Evolutionary conservation across 2,888 invertebrate genomes (phyloP).

Genomic region (Tetragnatha montana): DNA sequence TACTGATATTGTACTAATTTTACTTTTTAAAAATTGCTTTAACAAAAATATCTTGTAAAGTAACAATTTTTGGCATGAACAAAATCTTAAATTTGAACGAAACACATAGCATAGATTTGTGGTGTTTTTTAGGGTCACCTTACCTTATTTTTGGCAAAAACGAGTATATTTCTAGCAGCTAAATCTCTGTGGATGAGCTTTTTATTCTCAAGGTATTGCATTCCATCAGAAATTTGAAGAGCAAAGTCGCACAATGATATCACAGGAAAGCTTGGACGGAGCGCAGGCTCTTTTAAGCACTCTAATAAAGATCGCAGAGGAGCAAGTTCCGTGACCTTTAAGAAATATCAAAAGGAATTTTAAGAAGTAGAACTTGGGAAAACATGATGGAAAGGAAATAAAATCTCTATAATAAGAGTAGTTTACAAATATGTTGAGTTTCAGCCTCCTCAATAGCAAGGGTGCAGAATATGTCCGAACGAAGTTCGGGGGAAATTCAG

Average conservation of each 20-base stretch:
- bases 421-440: too few species aligned
- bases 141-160: slow-evolving; percentile 94
- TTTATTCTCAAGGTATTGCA: slow-evolving; percentile 97
- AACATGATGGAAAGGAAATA: background rate
- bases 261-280: slow-evolving; percentile 93
- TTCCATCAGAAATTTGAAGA: slow-evolving; percentile 96
- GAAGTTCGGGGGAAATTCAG: too few species aligned
- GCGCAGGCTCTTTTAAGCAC: slow-evolving; percentile 93
- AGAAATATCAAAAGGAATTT: background rate
- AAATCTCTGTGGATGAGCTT: slow-evolving; percentile 97
- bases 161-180: slow-evolving; percentile 97
- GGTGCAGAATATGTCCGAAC: too few species aligned
- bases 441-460: too few species aligned
- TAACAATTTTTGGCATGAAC: too few species aligned
- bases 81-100: too few species aligned
- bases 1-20: too few species aligned
- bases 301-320: slow-evolving; percentile 95
- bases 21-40: too few species aligned
- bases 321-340: slow-evolving; percentile 93
- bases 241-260: slow-evolving; percentile 95
- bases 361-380: background rate
- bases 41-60: too few species aligned
- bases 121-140: background rate
- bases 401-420: background rate
- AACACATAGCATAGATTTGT: too few species aligned